Evolutionary conservation across 2,797 vertebrate species (phyloP).

Genomic region (Falco rusticolus): DNA sequence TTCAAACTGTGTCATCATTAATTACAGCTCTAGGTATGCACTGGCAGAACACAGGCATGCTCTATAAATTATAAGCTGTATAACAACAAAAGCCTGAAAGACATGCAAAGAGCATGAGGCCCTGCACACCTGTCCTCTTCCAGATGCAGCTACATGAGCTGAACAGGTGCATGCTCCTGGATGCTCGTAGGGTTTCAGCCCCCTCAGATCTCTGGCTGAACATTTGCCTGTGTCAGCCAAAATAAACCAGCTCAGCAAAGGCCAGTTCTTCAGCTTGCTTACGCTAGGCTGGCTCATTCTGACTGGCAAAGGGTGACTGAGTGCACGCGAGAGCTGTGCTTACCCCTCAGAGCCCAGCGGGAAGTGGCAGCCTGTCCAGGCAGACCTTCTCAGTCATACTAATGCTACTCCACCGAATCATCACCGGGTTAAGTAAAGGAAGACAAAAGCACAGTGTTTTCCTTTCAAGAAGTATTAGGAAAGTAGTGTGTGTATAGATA

Average conservation of each 20-base stretch:
- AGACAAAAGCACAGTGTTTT: background rate
- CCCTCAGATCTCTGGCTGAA: background rate
- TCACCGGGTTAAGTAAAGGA: background rate
- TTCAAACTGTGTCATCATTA: background rate
- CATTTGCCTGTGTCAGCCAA: background rate
- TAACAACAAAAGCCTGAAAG: background rate
- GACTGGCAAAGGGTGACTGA: background rate
- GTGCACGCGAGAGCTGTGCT: background rate
- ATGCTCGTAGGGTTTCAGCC: background rate
- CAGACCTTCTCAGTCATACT: background rate
- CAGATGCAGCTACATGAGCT: background rate
- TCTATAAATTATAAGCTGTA: background rate
- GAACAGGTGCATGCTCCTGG: background rate
- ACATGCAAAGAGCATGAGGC: background rate
- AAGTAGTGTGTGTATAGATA: background rate
- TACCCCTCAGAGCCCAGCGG: background rate
- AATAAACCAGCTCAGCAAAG: constrained; percentile 11
- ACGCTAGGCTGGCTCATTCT: background rate
- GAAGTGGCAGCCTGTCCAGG: background rate
- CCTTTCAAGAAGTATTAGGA: background rate
- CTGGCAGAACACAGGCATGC: background rate
- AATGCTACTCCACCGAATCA: background rate
- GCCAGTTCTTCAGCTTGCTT: background rate
- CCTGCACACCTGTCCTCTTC: background rate
- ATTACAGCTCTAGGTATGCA: background rate